Conservation (phyloP, 35 echinoderm and acorn worm genomes). For the Apostichopus japonicus region DNA sequence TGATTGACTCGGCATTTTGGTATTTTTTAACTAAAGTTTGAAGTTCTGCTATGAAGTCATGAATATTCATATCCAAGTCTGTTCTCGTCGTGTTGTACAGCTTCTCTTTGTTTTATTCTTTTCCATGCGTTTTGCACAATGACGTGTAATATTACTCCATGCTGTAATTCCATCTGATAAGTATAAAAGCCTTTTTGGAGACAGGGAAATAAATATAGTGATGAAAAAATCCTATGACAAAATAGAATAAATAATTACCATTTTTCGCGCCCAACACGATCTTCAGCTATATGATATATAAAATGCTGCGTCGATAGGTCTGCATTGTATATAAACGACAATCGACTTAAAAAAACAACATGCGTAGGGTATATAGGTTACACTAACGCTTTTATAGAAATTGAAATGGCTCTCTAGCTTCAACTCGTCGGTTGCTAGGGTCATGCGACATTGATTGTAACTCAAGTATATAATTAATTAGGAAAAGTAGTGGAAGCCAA, state of each 20-base stretch:
- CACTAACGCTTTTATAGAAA: neutral
- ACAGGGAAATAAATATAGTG: conserved; percentile 46
- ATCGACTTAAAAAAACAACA: neutral
- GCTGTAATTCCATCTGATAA: conserved; percentile 20
- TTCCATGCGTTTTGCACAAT: neutral
- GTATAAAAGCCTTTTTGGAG: conserved; percentile 34
- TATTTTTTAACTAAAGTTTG: neutral
- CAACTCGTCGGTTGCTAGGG: neutral
- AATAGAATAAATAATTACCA: conserved; percentile 33
- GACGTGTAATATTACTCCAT: conserved; percentile 19
- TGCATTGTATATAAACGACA: neutral
- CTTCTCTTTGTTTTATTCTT: neutral
- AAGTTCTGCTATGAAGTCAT: neutral
- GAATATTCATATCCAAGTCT: neutral
- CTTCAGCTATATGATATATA: neutral
- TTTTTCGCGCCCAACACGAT: conserved; percentile 5
- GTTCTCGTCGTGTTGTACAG: neutral
- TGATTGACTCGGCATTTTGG: neutral
- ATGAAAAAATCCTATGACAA: conserved; percentile 10
- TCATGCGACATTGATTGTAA: neutral
- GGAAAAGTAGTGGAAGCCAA: neutral
- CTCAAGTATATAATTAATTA: neutral
- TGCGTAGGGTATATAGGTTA: neutral
- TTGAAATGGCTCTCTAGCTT: neutral
- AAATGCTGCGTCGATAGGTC: neutral